Evolutionary conservation across 2,888 invertebrate species (phyloP), one percentile per base, ranked within the genome.

Genomic region (Arrhopalites spinosus): DNA sequence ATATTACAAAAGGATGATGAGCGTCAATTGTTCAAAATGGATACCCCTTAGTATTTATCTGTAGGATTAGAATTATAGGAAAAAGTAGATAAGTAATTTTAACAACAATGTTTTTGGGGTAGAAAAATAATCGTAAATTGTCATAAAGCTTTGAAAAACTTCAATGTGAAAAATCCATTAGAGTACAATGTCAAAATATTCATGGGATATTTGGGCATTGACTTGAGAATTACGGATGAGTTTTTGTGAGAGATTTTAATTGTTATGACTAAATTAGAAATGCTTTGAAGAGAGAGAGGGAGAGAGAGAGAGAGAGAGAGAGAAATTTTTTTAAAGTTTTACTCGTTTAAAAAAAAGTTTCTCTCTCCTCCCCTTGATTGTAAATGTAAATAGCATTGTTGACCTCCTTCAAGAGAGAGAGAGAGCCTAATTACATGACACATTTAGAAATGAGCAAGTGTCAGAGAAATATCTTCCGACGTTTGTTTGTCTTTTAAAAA

Each of bases 401-500:
- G 73, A 73, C 73, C 73, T 73, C 73, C 73, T 73, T 73, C 66
- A 50, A 36, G 36, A 36, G 36, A 36, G 36, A 36, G 36, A 36
- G 11, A 36, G 36, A 43, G 66, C 67, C 73, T 73, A 73, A 73
- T 73, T 73, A 73, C 73, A 73, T 67, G 73, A 73, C 73, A 73
- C 73, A 73, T 73, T 73, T 73, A 66, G 73, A 66, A 64, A 73
- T 67, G 56, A 73, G 73, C 67, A 53, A 77, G 76, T 76, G 76
- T 72, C 72, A 72, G 71, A 59, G 61, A 36, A 67, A 53, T 64
- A 36, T 56, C 63, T 69, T 73, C 76, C 64, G 72, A 53, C 73
- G 67, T 76, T 68, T 73, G 61, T 47, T 47, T 64, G 29, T 73
- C 64, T 64, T 27, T 50, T 43, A 36, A 13, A 13, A 72, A 29